phyloP scores from a whole-genome alignment of 2,797 vertebrate species.

The Pseudochirops cupreus region DNA sequence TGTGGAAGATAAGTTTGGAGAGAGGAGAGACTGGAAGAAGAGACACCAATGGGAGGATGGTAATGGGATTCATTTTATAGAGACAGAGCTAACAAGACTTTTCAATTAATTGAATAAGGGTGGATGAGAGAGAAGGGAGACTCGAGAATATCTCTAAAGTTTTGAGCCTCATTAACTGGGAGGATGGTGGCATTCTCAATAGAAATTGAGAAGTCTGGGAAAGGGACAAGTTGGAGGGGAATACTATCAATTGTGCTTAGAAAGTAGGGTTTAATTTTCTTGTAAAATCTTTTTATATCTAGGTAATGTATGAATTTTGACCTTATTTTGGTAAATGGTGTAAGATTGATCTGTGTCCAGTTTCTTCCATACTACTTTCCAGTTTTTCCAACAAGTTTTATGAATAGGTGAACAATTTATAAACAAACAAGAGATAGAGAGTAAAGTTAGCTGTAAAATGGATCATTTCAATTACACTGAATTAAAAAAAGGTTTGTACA shows the following conservation, averaged over 20 bases:
- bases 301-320: not conserved
- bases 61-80: not conserved
- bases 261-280: not conserved
- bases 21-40: not conserved
- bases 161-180: not conserved
- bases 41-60: not conserved
- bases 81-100: not conserved
- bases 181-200: not conserved
- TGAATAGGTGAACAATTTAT: not conserved
- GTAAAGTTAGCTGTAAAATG: not conserved
- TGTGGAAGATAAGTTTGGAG: not conserved
- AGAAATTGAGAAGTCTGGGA: not conserved
- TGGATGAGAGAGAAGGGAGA: not conserved
- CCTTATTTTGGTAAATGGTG: not conserved
- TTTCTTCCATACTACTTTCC: not conserved
- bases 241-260: not conserved
- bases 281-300: not conserved
- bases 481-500: not conserved
- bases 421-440: not conserved
- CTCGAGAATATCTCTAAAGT: not conserved
- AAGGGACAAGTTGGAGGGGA: not conserved
- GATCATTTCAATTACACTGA: not conserved
- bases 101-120: not conserved
- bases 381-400: not conserved
- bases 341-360: not conserved